phyloP scores from a whole-genome alignment of 2,797 vertebrate species.

The Parauchenoglanis punctatus region DNA sequence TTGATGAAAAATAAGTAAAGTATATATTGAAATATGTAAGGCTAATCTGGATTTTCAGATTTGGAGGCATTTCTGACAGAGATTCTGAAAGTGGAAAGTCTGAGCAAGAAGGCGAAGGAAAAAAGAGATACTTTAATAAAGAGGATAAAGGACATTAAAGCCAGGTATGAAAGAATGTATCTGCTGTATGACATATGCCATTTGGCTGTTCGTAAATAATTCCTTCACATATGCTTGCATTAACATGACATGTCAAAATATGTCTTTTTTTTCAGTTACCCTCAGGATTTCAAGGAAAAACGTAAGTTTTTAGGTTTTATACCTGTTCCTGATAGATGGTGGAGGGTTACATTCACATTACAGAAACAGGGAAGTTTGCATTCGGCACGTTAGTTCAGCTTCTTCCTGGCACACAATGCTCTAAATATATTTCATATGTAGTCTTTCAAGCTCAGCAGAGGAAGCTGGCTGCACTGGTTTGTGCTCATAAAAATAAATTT shows the following conservation, averaged over 20 bases:
- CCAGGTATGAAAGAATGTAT: slow-evolving; percentile 71
- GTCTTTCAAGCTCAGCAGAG: slow-evolving; percentile 9
- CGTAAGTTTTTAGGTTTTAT: slow-evolving; percentile 73
- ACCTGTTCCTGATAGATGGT: slow-evolving; percentile 5
- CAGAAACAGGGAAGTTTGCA: slow-evolving; percentile 20
- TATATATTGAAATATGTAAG: background rate
- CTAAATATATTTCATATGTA: background rate
- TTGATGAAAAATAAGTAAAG: background rate
- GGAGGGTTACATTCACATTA: background rate
- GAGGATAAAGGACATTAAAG: slow-evolving; percentile 88
- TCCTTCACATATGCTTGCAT: background rate
- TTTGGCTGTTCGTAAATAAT: background rate
- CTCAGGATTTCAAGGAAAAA: slow-evolving; percentile 85
- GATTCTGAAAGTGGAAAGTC: slow-evolving; percentile 85
- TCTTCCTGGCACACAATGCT: background rate
- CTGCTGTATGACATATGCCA: background rate
- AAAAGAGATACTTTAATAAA: slow-evolving; percentile 85
- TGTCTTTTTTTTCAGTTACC: slow-evolving; percentile 73
- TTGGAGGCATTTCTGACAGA: slow-evolving; percentile 85
- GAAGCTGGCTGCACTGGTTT: background rate
- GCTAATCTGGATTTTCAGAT: slow-evolving; percentile 73
- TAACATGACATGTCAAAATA: background rate
- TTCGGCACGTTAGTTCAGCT: background rate
- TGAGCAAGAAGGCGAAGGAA: slow-evolving; percentile 93
- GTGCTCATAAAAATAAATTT: slow-evolving; percentile 11